A percentile compares a stretch with the other conserved stretches of the same genome.
Evolutionary conservation across 2,888 invertebrate genomes (phyloP).

Genomic region (Caenorhabditis zanzibari): DNA sequence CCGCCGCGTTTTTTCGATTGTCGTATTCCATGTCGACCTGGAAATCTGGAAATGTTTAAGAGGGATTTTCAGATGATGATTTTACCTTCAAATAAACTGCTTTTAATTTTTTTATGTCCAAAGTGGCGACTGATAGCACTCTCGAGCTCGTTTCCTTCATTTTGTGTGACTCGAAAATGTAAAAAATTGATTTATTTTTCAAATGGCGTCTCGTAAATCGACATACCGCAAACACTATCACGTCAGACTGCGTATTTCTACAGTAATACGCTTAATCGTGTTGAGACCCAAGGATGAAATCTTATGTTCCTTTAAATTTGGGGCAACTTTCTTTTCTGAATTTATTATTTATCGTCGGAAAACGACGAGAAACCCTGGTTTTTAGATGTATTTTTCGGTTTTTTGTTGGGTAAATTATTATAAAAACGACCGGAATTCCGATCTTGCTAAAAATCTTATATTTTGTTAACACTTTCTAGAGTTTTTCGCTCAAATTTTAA

Average conservation of each 20-base stretch:
- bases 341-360: no score
- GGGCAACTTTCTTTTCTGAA: no score
- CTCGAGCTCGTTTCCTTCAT: conserved; percentile 22
- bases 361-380: no score
- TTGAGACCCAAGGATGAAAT: no score
- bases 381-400: no score
- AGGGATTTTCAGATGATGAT: not conserved
- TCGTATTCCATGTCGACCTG: conserved; percentile 60
- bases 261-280: not conserved
- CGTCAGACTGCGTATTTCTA: not conserved
- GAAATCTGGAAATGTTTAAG: not conserved
- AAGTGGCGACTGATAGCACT: conserved; percentile 37
- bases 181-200: not conserved
- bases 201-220: conserved; percentile 4
- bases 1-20: conserved; percentile 51
- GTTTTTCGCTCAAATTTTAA: no score
- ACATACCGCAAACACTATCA: conserved; percentile 16
- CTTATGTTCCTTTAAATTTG: no score
- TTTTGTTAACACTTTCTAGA: no score
- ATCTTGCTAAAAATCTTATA: no score
- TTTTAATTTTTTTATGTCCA: conserved; percentile 33
- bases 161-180: no score
- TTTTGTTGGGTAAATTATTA: no score
- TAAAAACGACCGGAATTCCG: no score
- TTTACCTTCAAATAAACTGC: conserved; percentile 45